Evolutionary conservation across 2,113 vertebrate genomes (phyloP).

Genomic region (Paralichthys olivaceus): DNA sequence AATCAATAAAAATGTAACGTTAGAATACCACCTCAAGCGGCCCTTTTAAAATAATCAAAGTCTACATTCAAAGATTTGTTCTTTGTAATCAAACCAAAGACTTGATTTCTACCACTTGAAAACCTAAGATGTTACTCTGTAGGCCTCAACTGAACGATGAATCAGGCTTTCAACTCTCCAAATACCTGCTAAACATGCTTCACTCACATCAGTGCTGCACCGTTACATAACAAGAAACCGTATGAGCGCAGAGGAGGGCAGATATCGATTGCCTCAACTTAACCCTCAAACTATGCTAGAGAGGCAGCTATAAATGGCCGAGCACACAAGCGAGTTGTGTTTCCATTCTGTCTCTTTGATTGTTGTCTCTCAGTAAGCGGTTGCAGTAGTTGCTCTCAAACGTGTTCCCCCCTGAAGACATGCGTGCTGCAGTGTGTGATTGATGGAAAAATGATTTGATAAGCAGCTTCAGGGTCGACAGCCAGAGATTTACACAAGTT

Average conservation of each 20-base stretch:
- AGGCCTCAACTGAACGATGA: conserved; percentile 16
- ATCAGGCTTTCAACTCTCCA: conserved; percentile 26
- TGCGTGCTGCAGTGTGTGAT: conserved; percentile 40
- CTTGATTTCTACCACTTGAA: conserved; percentile 22
- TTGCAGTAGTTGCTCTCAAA: conserved; percentile 6
- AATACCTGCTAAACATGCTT: conserved; percentile 25
- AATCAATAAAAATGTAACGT: conserved; percentile 24
- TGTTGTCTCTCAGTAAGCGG: background rate
- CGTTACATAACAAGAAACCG: conserved; percentile 38
- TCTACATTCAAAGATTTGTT: background rate
- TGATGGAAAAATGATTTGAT: conserved; percentile 55
- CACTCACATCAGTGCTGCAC: conserved; percentile 27
- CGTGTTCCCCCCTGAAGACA: conserved; percentile 38
- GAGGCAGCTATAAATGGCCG: conserved; percentile 26
- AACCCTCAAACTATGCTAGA: conserved; percentile 41
- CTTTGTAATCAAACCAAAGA: conserved; percentile 15
- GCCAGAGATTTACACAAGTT: conserved; percentile 1
- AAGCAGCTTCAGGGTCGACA: conserved; percentile 31
- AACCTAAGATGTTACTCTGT: background rate
- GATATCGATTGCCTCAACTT: conserved; percentile 51
- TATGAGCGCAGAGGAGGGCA: conserved; percentile 13
- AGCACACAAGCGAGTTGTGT: conserved; percentile 22
- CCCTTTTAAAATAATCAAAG: conserved; percentile 27
- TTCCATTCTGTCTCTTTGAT: conserved; percentile 49
- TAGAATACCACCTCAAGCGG: conserved; percentile 5